A percentile compares a stretch with the other conserved stretches of the same genome.
Evolutionary conservation across 2,888 invertebrate genomes (phyloP).

Genomic region (Nycteola revayana): DNA sequence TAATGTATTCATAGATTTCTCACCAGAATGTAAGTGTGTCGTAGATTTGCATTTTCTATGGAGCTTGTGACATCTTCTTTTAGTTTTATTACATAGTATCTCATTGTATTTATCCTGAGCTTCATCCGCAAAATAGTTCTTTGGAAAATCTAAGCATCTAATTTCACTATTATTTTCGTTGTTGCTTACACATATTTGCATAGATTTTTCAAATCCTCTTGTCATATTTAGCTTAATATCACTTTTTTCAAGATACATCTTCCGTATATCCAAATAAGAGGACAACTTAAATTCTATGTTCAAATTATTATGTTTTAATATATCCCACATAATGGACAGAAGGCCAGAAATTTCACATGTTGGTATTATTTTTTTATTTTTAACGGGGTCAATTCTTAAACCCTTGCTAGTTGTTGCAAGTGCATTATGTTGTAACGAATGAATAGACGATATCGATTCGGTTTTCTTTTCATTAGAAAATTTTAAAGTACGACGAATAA

Average conservation of each 20-base stretch:
- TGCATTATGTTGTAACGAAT: too few relatives aligned
- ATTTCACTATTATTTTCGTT: neutral
- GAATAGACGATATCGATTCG: too few relatives aligned
- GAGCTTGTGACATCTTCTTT: conserved; percentile 42
- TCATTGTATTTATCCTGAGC: conserved; percentile 1
- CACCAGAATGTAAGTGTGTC: conserved; percentile 35
- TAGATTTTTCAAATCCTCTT: conserved; percentile 2
- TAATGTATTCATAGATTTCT: conserved; percentile 28
- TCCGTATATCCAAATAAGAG: conserved; percentile 13
- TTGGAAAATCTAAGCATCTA: conserved; percentile 16
- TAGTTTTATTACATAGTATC: conserved; percentile 16
- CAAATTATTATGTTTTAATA: conserved; percentile 13
- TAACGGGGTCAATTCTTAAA: conserved; percentile 31
- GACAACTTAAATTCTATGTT: conserved; percentile 12
- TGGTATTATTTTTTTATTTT: conserved; percentile 13
- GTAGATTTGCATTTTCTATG: conserved; percentile 62
- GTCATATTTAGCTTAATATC: conserved; percentile 4
- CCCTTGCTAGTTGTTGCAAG: conserved; percentile 33
- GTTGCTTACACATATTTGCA: neutral
- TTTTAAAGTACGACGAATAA: too few relatives aligned
- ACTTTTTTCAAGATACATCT: conserved; percentile 12
- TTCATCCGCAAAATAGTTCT: conserved; percentile 3
- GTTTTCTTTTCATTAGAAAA: too few relatives aligned
- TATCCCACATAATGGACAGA: conserved; percentile 14
- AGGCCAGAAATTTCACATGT: conserved; percentile 15